Percentiles rank a stretch among this genome's conserved stretches.
phyloP scores from a whole-genome alignment of 2,797 vertebrate species.

The Cetoscarus ocellatus region DNA sequence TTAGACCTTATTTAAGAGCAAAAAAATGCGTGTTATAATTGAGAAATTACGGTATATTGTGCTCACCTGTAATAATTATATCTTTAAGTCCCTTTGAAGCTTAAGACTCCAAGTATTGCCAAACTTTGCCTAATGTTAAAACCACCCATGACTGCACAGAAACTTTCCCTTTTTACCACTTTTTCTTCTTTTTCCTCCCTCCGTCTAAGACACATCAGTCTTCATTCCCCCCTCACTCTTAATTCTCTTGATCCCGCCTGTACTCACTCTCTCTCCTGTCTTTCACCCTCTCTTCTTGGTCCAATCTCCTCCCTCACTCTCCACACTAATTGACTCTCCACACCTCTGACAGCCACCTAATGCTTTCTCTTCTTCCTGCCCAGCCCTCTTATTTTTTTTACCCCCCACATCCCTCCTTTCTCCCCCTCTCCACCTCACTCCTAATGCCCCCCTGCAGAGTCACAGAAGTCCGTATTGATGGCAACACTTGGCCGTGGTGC shows the following conservation, averaged over 20 bases:
- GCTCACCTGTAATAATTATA: no score
- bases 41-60: no score
- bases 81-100: no score
- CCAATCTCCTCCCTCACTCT: conserved; percentile 13
- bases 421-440: conserved; percentile 9
- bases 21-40: no score
- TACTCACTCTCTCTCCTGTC: conserved; percentile 22
- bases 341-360: conserved; percentile 30
- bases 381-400: conserved; percentile 16
- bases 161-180: conserved; percentile 16
- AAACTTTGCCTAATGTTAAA: no score
- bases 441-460: conserved; percentile 60
- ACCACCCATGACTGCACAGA: conserved; percentile 17
- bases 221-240: conserved; percentile 15
- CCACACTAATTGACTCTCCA: conserved; percentile 51
- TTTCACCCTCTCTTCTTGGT: conserved; percentile 11
- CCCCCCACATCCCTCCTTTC: conserved; percentile 2
- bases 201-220: conserved; percentile 38
- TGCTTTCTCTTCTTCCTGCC: conserved; percentile 1
- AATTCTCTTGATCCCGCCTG: conserved; percentile 44
- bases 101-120: no score
- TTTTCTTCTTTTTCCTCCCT: conserved; percentile 18
- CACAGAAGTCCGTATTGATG: conserved; percentile 66
- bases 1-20: no score
- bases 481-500: conserved; percentile 48